Conservation (phyloP, 1,140 invertebrate genomes). For the Euura saliciscinereae region DNA sequence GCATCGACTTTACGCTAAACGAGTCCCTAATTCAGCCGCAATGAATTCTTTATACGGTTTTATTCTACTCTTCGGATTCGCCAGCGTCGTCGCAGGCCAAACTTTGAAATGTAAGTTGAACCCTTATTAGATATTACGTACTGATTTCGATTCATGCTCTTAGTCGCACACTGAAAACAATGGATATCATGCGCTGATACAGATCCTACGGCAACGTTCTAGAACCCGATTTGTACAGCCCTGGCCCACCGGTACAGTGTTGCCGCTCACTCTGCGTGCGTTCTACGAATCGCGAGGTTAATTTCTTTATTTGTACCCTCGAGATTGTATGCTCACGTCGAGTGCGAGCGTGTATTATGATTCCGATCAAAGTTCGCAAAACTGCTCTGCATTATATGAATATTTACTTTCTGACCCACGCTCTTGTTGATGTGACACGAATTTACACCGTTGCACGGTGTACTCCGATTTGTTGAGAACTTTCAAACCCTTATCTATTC, state of each 20-base stretch:
- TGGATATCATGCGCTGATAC: neutral
- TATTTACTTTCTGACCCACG: no score
- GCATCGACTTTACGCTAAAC: neutral
- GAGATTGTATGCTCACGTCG: neutral
- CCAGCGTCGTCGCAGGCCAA: conserved; percentile 31
- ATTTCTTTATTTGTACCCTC: neutral
- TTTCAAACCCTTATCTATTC: no score
- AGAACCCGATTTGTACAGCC: neutral
- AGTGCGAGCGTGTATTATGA: neutral
- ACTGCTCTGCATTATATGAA: neutral
- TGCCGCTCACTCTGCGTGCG: neutral
- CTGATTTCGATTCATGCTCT: neutral
- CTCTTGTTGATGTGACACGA: no score
- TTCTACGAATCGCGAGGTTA: neutral
- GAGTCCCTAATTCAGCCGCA: neutral
- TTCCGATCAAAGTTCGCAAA: neutral
- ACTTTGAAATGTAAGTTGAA: conserved; percentile 48
- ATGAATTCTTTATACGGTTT: conserved; percentile 38
- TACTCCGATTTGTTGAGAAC: no score
- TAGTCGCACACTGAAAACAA: neutral
- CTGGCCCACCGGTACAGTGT: neutral
- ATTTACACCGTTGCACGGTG: no score
- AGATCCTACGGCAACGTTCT: neutral
- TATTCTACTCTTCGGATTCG: conserved; percentile 28
- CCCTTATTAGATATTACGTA: neutral